These are phyloP conservation scores for Thalassoma bifasciatum DNA, from an alignment of 2,113 vertebrate genomes.

Conservation along the genomic window DNA sequence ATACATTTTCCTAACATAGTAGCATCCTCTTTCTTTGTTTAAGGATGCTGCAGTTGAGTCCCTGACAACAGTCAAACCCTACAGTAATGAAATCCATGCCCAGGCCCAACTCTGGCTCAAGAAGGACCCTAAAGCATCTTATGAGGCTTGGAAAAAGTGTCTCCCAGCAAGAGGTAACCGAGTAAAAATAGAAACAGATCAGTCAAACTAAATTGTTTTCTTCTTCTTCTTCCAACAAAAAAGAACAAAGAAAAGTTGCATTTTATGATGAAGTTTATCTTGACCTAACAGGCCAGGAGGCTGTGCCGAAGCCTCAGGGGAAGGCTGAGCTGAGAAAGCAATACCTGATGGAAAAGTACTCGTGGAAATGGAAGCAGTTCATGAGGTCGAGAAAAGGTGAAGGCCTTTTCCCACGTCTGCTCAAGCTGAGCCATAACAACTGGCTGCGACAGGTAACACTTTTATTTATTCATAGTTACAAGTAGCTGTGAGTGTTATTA, in stretches of 20 bases:
- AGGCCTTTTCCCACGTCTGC: constrained; percentile 87
- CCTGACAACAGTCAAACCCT: constrained; percentile 95
- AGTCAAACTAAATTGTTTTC: not conserved
- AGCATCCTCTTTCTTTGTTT: constrained; percentile 16
- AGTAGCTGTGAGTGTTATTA: not conserved
- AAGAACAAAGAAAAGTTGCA: not conserved
- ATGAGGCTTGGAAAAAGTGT: constrained; percentile 98
- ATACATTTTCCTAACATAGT: not conserved
- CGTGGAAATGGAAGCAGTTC: constrained; percentile 98
- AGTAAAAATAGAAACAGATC: not conserved
- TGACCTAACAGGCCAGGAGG: constrained; percentile 81
- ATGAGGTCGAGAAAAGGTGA: constrained; percentile 88
- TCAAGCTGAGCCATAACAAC: constrained; percentile 98
- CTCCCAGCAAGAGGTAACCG: constrained; percentile 92
- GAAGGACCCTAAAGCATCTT: constrained; percentile 96
- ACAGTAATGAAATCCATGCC: constrained; percentile 98
- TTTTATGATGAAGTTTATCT: not conserved
- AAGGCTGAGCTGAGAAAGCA: constrained; percentile 91
- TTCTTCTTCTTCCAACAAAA: not conserved
- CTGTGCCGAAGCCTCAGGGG: constrained; percentile 87
- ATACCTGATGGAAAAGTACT: constrained; percentile 95
- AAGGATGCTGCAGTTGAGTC: constrained; percentile 94
- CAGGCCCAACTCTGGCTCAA: constrained; percentile 99
- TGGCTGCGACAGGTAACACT: constrained; percentile 93
- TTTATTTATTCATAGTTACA: not conserved